phyloP scores from a whole-genome alignment of 2,888 invertebrate species.

The Thereva nobilitata region DNA sequence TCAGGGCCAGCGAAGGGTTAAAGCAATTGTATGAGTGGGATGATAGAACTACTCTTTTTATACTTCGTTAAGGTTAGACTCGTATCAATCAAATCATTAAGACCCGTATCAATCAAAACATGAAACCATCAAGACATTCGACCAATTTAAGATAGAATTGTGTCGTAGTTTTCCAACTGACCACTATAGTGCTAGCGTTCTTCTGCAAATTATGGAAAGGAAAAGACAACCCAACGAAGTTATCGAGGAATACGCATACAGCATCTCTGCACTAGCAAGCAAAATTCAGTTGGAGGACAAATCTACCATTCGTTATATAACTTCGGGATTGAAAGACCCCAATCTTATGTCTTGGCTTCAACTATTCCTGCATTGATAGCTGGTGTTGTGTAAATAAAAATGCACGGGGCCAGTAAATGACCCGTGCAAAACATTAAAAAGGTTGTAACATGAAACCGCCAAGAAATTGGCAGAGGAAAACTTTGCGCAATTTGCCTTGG shows the following conservation, averaged over 20 bases:
- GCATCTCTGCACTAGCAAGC: slow-evolving; percentile 10
- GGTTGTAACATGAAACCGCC: too few relatives aligned
- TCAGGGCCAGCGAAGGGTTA: slow-evolving; percentile 5
- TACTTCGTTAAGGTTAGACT: slow-evolving; percentile 42
- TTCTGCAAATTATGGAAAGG: slow-evolving; percentile 12
- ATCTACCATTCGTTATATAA: background rate
- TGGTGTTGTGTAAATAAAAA: too few relatives aligned
- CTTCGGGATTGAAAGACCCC: background rate
- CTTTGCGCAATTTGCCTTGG: too few relatives aligned
- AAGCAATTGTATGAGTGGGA: slow-evolving; percentile 13
- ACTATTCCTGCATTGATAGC: too few relatives aligned
- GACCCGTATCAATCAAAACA: slow-evolving; percentile 42
- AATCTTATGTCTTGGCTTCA: too few relatives aligned
- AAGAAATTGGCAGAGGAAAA: too few relatives aligned
- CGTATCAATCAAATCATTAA: too few relatives aligned
- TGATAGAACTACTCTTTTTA: slow-evolving; percentile 38
- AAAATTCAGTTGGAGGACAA: background rate
- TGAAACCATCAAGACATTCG: slow-evolving; percentile 42
- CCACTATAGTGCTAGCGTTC: slow-evolving; percentile 4
- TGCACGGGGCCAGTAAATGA: too few relatives aligned
- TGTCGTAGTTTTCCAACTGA: slow-evolving; percentile 29
- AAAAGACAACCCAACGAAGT: slow-evolving; percentile 2
- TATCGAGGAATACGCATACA: slow-evolving; percentile 9
- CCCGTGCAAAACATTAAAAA: too few relatives aligned
- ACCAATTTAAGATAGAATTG: slow-evolving; percentile 43